A percentile compares a stretch with the other conserved stretches of the same genome.
phyloP scores from a whole-genome alignment of 1,140 invertebrate species.

The Hycleus phaleratus region DNA sequence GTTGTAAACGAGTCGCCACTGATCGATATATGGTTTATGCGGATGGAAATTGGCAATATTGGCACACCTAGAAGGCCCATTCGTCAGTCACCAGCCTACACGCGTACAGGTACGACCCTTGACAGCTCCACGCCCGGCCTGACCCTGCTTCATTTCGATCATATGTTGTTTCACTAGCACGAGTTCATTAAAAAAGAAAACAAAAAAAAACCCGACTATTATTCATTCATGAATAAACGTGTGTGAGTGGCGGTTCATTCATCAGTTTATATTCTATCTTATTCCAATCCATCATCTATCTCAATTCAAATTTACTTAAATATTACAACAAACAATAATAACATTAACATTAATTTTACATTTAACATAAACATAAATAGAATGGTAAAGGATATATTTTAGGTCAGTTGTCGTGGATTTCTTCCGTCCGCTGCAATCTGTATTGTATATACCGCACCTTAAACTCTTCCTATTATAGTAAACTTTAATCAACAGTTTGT shows the following conservation, averaged over 20 bases:
- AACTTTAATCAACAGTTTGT: constrained; percentile 28
- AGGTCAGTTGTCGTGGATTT: constrained; percentile 24
- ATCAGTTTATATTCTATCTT: constrained; percentile 21
- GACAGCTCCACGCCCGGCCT: constrained; percentile 26
- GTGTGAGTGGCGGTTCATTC: constrained; percentile 22
- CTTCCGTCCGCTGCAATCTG: constrained; percentile 18
- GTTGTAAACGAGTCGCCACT: too few relatives aligned
- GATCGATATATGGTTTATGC: too few relatives aligned
- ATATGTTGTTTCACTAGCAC: constrained; percentile 24
- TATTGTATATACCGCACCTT: constrained; percentile 22
- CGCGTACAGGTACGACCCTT: constrained; percentile 3
- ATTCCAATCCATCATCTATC: too few relatives aligned
- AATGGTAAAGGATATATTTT: constrained; percentile 19
- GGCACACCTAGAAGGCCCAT: constrained; percentile 8
- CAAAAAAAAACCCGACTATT: constrained; percentile 13
- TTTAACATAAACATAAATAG: too few relatives aligned
- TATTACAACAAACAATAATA: background rate
- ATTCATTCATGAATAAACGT: constrained; percentile 35
- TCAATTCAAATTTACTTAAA: background rate
- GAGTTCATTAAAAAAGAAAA: constrained; percentile 12
- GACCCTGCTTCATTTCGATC: constrained; percentile 23
- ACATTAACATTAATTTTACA: too few relatives aligned
- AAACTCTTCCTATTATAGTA: constrained; percentile 30
- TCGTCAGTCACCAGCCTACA: constrained; percentile 3
- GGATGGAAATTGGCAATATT: background rate